Conservation (phyloP, 2,797 vertebrate species). For the Myotis planiceps region DNA sequence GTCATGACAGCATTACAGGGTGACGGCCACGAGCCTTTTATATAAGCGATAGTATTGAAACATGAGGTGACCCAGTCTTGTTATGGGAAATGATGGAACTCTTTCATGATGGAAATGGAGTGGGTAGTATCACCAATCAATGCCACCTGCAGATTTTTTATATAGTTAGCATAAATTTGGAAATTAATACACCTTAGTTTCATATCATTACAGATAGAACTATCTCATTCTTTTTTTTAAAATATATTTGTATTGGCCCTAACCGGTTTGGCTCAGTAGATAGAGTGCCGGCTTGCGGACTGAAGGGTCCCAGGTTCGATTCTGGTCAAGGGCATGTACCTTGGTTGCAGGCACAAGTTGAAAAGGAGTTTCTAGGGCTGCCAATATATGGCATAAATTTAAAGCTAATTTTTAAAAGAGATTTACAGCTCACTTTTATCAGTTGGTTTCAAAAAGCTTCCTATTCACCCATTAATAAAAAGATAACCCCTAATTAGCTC, state of each 20-base stretch:
- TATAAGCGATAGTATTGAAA: background rate
- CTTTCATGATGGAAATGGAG: background rate
- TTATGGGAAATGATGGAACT: background rate
- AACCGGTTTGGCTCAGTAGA: no score
- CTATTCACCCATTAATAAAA: background rate
- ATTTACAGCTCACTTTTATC: background rate
- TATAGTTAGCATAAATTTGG: background rate
- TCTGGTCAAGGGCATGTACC: no score
- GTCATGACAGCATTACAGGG: no score
- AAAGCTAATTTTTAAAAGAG: background rate
- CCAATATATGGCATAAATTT: background rate
- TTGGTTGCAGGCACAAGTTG: no score
- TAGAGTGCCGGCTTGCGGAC: no score
- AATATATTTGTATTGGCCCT: no score
- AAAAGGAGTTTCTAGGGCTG: background rate
- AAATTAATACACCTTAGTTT: no score
- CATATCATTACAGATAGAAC: no score
- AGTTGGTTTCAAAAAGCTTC: background rate
- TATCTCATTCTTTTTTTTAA: no score
- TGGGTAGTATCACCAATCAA: background rate
- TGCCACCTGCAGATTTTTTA: background rate
- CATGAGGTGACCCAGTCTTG: background rate
- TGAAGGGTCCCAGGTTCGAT: no score
- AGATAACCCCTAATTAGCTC: background rate
- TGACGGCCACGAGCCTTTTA: no score